Conservation (phyloP, 2,888 invertebrate genomes). For the Coleophora flavipennella region DNA sequence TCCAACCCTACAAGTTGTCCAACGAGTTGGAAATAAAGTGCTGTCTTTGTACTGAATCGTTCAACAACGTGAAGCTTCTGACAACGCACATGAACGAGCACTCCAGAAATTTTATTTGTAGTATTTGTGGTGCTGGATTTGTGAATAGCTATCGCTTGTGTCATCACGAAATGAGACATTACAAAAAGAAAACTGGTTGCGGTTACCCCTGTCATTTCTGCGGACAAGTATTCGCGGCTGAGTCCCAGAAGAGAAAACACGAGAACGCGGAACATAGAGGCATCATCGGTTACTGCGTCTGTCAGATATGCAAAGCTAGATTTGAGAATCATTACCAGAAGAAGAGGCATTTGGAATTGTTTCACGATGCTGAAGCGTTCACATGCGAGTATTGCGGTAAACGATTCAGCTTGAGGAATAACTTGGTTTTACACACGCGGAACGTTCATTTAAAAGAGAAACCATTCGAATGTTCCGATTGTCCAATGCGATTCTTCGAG, state of each 20-base stretch:
- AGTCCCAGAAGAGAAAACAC: constrained; percentile 57
- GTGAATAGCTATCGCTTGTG: constrained; percentile 52
- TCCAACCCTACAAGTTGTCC: constrained; percentile 48
- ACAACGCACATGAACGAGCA: constrained; percentile 65
- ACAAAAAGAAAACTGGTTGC: constrained; percentile 52
- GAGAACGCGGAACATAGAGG: constrained; percentile 58
- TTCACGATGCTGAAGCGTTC: constrained; percentile 54
- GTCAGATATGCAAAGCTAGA: constrained; percentile 56
- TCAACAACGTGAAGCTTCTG: constrained; percentile 54
- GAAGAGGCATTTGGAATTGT: constrained; percentile 57
- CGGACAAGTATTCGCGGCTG: constrained; percentile 46
- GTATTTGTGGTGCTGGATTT: constrained; percentile 58
- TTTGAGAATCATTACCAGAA: constrained; percentile 65
- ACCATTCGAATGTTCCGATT: constrained; percentile 56
- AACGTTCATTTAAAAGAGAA: constrained; percentile 58
- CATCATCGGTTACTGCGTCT: constrained; percentile 58
- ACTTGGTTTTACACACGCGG: constrained; percentile 51
- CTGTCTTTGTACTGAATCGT: constrained; percentile 48
- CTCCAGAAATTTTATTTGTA: constrained; percentile 59
- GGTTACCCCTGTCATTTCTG: constrained; percentile 52
- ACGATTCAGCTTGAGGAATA: constrained; percentile 57
- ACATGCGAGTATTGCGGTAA: constrained; percentile 58
- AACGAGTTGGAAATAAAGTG: constrained; percentile 51
- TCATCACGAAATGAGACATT: constrained; percentile 54
- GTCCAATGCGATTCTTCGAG: constrained; percentile 60